phyloP scores from a whole-genome alignment of 2,797 vertebrate species.

The Arremon brunneinucha region DNA sequence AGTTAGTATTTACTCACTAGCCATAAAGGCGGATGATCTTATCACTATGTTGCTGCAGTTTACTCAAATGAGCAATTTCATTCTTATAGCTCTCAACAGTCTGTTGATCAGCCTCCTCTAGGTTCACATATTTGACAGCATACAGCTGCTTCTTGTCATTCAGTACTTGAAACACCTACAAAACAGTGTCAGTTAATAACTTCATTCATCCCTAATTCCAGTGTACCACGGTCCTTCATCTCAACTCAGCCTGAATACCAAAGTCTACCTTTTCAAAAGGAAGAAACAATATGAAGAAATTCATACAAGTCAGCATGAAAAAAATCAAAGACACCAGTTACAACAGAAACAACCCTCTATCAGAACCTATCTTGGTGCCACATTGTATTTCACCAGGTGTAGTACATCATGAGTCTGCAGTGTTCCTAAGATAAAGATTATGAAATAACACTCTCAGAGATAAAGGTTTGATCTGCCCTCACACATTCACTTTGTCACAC shows the following conservation, averaged over 20 bases:
- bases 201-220: background rate
- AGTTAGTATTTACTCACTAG: conserved; percentile 80
- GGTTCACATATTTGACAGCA: conserved; percentile 92
- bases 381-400: background rate
- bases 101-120: conserved; percentile 90
- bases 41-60: conserved; percentile 92
- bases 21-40: conserved; percentile 95
- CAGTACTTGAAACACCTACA: conserved; percentile 93
- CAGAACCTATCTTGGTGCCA: background rate
- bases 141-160: conserved; percentile 91
- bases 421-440: background rate
- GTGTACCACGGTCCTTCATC: background rate
- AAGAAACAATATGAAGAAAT: background rate
- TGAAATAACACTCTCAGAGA: background rate
- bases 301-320: background rate
- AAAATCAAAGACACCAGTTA: background rate
- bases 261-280: background rate
- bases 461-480: background rate
- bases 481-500: background rate
- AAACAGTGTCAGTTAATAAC: background rate
- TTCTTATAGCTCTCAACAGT: conserved; percentile 94
- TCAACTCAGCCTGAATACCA: background rate
- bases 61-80: conserved; percentile 93
- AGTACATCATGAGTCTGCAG: background rate
- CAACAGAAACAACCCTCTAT: background rate